A percentile compares a stretch with the other conserved stretches of the same genome.
phyloP scores from a whole-genome alignment of 53 echinoderm and acorn worm species.

The Luidia sarsii region DNA sequence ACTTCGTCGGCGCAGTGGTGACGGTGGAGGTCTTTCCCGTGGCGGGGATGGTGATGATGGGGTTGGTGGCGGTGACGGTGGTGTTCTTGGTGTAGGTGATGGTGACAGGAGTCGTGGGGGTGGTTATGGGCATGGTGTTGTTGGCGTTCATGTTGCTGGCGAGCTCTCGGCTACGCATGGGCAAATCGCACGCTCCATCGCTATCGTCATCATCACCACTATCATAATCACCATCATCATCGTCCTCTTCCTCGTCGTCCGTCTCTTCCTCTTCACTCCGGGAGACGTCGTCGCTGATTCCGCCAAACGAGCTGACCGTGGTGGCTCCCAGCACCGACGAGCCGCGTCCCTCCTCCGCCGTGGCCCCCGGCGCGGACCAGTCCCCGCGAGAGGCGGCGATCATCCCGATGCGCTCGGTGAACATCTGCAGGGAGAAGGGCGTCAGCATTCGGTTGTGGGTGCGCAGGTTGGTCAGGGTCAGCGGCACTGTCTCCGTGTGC shows the following conservation, averaged over 20 bases:
- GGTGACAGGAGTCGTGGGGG: background rate
- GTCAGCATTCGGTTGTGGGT: background rate
- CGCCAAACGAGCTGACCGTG: no score
- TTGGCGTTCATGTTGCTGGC: background rate
- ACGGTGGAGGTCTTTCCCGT: background rate
- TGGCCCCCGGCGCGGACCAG: background rate
- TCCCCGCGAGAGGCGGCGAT: background rate
- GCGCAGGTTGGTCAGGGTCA: background rate
- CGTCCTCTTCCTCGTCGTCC: background rate
- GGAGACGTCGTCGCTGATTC: no score
- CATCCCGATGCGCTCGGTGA: background rate
- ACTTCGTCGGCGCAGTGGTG: no score
- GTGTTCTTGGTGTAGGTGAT: no score
- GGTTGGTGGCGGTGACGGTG: no score
- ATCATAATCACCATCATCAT: no score
- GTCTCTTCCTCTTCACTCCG: background rate
- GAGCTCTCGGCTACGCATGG: background rate
- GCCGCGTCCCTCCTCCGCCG: background rate
- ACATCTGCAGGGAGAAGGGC: background rate
- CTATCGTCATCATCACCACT: no score
- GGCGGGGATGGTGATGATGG: background rate
- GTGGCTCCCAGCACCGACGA: background rate
- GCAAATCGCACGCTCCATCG: no score
- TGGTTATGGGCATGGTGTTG: background rate
- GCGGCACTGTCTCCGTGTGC: background rate